Base-by-base conservation (phyloP, 2,888 invertebrate species). In the Seira sanloemensis region DNA sequence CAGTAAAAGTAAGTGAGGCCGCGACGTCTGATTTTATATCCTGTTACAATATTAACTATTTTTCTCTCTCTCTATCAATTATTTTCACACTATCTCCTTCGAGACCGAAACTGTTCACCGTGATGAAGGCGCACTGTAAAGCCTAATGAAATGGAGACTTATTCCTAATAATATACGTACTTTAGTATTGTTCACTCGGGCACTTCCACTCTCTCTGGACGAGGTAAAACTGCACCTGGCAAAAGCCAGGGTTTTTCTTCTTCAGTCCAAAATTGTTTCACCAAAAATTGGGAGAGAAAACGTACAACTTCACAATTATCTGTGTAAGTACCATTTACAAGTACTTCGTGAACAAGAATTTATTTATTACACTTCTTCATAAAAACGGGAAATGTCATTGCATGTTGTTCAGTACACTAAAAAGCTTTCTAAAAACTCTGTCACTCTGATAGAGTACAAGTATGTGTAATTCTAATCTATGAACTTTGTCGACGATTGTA, bases 381-480 rank as follows among this genome's bases (percentile, higher is more conserved):
- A 73, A 78, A 21, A 78, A 72, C 66, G 79, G 73, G 73, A 80
- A 82, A 65, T 82, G 81, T 82, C 72, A 82, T 65, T 82, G 81
- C 26, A 66, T 65, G 76, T 65, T 65, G 81, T 65, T 46, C 71
- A 82, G 62, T 54, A 77, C 77, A 83, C 82, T 72, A 25, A 72
- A 83, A 77, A 62, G 82, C 82, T 84, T 73, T 74, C 78, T 78
- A 25, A 37, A 78, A 62, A 72, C 68, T 73, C 78, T 78, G 62
- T 78, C 78, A 74, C 83, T 78, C 21, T 77, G 77, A 72, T 72
- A 82, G 24, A 62, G 37, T 27, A 62, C 50, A 77, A 23, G 54
- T 77, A 67, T 73, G 54, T 58, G 62, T 65, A 74, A 58, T 23
- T 9, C 26, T 76, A 25, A 26, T 1, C 5, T 58, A 2, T 21